A percentile compares a stretch with the other conserved stretches of the same genome.
These are phyloP conservation scores for Mactromeris polynyma DNA, from an alignment of 2,888 invertebrate species.

Conservation along the genomic window DNA sequence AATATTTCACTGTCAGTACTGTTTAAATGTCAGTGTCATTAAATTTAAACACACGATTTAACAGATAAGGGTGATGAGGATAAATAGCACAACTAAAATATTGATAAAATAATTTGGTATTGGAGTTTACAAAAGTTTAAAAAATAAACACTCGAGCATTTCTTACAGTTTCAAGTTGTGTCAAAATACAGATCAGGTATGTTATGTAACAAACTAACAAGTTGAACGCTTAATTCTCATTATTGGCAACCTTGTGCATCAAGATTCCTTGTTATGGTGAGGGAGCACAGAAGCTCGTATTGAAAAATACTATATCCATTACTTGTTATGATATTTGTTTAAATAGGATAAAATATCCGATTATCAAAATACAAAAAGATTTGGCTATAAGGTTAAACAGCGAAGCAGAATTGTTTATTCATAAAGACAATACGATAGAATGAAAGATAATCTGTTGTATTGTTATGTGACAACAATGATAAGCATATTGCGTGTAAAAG, in stretches of 20 bases:
- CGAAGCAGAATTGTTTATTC: not conserved
- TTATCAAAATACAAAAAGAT: not conserved
- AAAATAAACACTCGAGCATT: too few relatives aligned
- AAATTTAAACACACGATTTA: not conserved
- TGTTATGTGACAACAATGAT: not conserved
- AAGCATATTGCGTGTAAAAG: not conserved
- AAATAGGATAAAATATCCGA: not conserved
- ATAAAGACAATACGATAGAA: not conserved
- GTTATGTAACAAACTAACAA: too few relatives aligned
- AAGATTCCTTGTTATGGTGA: too few relatives aligned
- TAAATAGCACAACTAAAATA: not conserved
- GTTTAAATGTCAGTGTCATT: not conserved
- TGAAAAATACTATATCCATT: not conserved
- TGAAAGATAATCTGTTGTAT: not conserved
- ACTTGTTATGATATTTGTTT: not conserved
- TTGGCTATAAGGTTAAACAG: not conserved
- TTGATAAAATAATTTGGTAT: not conserved
- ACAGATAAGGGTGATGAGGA: not conserved
- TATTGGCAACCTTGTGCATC: too few relatives aligned
- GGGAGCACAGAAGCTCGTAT: not conserved
- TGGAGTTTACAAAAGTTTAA: too few relatives aligned
- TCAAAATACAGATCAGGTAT: too few relatives aligned
- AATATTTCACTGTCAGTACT: constrained; percentile 5
- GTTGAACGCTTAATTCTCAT: too few relatives aligned
- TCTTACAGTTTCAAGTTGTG: too few relatives aligned